Base-by-base conservation (phyloP, 2,113 vertebrate genomes). In the Hypocryptadius cinnamomeus region DNA sequence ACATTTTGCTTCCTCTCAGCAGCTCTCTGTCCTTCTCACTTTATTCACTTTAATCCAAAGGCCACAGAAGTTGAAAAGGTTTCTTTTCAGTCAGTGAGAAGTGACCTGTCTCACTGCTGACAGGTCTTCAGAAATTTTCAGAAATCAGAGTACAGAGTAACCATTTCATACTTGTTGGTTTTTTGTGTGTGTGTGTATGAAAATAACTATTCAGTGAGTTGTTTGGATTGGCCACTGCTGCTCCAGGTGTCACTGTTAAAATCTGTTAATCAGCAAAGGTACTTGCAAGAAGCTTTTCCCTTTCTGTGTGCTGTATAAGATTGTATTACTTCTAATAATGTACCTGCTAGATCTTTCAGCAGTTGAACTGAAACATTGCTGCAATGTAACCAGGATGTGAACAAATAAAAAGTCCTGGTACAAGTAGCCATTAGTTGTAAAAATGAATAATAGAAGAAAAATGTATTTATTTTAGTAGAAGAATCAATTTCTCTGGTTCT, bases 111-210 rank as follows among this genome's bases (percentile, higher is more conserved):
- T 47, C 19, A 25, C 7, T 81, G 44, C 25, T 87, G 39, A 65
- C 35, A 27, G 50, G 42, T 69, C 59, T 51, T 89, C 44, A 50
- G 39, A 71, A 48, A 40, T 63, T 45, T 88, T 61, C 35, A 45
- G 6, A 54, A 24, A 73, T n/a, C 47, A 30, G 25, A 40, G 19
- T 60, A 64, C 39, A 28, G 27, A 40, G 22, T 57, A 65, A 69
- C 61, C 16, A 61, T 76, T 82, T 69, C 4, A 13, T 77, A 56
- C 44, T 48, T 60, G 20, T 4, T 20, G 51, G 28, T 45, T 53
- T 82, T 70, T 72, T 4, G 9, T 1, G 0, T 59, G 13, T 45
- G 4, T n/a, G 3, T 74, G 4, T 37, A 10, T 37, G 16, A 53
- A 79, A 73, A 50, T 45, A 59, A 31, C 60, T 78, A 31, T 33